A percentile compares a stretch with the other conserved stretches of the same genome.
phyloP scores from a whole-genome alignment of 2,113 vertebrate genomes.

The Mirounga angustirostris region DNA sequence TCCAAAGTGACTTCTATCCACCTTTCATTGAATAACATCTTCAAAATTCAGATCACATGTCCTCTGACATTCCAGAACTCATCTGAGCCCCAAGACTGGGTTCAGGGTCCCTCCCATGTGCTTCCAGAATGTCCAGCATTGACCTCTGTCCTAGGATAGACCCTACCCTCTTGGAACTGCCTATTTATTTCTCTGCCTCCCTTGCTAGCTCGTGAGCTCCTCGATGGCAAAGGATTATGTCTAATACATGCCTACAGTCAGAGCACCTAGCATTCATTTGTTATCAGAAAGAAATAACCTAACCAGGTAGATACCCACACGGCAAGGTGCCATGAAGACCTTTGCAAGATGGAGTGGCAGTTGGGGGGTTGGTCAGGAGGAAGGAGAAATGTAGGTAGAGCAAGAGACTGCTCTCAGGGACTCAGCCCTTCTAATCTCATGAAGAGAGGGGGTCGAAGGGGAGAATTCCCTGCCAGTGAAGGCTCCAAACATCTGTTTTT shows the following conservation, averaged over 20 bases:
- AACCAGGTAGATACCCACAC: neutral
- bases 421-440: conserved; percentile 12
- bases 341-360: neutral
- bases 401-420: neutral
- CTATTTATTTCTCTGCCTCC: neutral
- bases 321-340: neutral
- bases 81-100: neutral
- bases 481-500: conserved; percentile 91
- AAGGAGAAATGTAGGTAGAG: neutral
- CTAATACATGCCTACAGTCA: neutral
- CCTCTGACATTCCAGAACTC: neutral
- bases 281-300: neutral
- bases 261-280: neutral
- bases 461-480: conserved; percentile 37
- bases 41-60: neutral
- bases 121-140: neutral
- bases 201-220: neutral
- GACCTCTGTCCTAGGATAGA: neutral
- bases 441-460: neutral
- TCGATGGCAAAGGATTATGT: neutral
- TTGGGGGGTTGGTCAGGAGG: neutral
- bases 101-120: neutral
- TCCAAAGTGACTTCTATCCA: neutral
- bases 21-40: neutral
- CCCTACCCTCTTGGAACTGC: neutral